Base-by-base conservation (phyloP, 2,797 vertebrate genomes). In the Anas bahamensis region DNA sequence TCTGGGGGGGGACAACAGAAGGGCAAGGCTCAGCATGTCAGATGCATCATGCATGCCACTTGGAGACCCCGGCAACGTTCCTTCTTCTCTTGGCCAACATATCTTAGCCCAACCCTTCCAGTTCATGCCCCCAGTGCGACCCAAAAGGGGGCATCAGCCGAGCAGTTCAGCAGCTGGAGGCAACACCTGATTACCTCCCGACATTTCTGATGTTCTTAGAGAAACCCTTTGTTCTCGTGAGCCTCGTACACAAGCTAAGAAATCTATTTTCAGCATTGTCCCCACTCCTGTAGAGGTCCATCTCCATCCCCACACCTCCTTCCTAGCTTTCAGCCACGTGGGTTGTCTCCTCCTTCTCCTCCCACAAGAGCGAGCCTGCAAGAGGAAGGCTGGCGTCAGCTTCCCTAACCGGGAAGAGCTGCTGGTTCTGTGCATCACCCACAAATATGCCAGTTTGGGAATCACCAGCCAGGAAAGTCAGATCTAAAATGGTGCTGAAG, bases 41-140 rank as follows among this genome's bases (percentile, higher is more conserved):
- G 82, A 90, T 82, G 92, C 91, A 91, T 94, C 95, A 96, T 90
- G 94, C 88, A 85, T 93, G 95, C 91, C 88, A 39, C 91, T 73
- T 60, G 60, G 81, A 82, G 88, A 94, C 83, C 68, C 87, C n/a
- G 37, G n/a, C 29, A 81, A 91, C 81, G 52, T 22, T 94, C 26
- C 16, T 68, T 87, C 76, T 70, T 66, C 55, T 65, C 55, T 76
- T 78, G 82, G 46, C 37, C 88, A 85, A 39, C 37, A 29, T 24
- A 82, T 15, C 63, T 81, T 19, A 76, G 57, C 74, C 22, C 26
- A 70, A 6, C 13, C 26, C 37, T 73, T 85, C 73, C 52, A 70
- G 60, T 46, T 83, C 42, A 21, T 11, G 23, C 21, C 18, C 66
- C n/a, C 39, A 74, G 37, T 2, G 1, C 22, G 73, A 77, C 42